Percentiles rank a stretch among this genome's conserved stretches.
phyloP scores from a whole-genome alignment of 2,113 vertebrate genomes.

The Fulica atra region DNA sequence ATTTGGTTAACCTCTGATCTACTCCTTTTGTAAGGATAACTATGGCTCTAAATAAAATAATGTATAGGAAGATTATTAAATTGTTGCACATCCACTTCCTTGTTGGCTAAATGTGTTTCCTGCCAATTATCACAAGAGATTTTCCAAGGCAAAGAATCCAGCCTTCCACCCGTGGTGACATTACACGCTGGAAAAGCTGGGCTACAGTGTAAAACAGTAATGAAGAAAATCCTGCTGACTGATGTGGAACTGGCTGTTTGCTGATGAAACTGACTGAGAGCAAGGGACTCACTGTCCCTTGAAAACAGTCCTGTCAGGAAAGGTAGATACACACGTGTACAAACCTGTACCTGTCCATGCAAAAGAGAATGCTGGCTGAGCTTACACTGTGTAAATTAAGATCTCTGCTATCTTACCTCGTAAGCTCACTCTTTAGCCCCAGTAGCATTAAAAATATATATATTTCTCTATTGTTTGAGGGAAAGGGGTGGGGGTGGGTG shows the following conservation, averaged over 20 bases:
- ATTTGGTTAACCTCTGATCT: background rate
- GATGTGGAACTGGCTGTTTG: background rate
- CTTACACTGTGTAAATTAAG: background rate
- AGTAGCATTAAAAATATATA: background rate
- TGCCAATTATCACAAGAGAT: conserved; percentile 55
- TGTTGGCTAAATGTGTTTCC: conserved; percentile 63
- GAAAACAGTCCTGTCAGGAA: background rate
- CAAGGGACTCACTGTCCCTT: background rate
- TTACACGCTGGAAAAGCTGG: conserved; percentile 11
- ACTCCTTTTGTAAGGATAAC: background rate
- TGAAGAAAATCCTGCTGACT: background rate
- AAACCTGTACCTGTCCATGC: background rate
- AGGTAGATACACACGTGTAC: fast-evolving
- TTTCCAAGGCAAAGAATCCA: conserved; percentile 53
- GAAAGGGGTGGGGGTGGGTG: fast-evolving
- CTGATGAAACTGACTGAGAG: background rate
- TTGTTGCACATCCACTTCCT: conserved; percentile 54
- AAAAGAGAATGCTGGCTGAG: background rate
- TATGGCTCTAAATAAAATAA: background rate
- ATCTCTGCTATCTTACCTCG: background rate
- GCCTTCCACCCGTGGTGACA: background rate
- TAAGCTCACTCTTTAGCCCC: background rate
- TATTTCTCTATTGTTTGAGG: background rate
- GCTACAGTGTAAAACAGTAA: conserved; percentile 16
- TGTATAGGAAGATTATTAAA: conserved; percentile 43